Base-by-base conservation (phyloP, 1,140 invertebrate species). In the Euura saliciscinereae region DNA sequence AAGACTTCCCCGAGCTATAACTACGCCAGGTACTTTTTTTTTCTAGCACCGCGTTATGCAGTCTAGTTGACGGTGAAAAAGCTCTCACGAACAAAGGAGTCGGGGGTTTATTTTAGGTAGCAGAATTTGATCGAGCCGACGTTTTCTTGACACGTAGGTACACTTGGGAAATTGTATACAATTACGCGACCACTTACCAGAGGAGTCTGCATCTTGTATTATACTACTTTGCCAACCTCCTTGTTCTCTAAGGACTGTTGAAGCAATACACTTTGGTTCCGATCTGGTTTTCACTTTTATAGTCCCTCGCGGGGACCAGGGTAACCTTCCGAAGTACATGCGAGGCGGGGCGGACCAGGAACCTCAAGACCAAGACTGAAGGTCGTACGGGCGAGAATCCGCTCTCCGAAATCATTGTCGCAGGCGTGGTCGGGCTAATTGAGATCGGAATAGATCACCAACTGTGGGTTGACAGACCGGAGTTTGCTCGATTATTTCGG, bases 271-370 rank as follows among this genome's bases (percentile, higher is more conserved):
- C 77, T 71, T 76, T 80, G 67, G 70, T 74, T 67, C 69, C 75
- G 71, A 78, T 76, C 77, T 76, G 72, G 69, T 77, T 80, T 80
- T 81, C 73, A 79, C 80, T 82, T 83, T 81, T 83, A 83, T 83
- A 83, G 69, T 69, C 51, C 8, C 10, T 59, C 51, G 51, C 51
- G 13, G 3, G 8, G 10, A 8, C 8, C 8, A 59, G 51, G 28
- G 28, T 28, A 28, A 28, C 28, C 28, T 28, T 28, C 28, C 28
- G 28, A 28, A 28, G 28, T 28, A 28, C 28, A 28, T 28, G 28
- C 28, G 28, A 28, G 28, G 28, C 51, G 10, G 51, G 51, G 51
- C 51, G 75, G 79, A 82, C 76, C 78, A 80, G 81, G 81, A 82
- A 82, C 78, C 73, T 43, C 69, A 68, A 68, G 73, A 75, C 66